Percentiles rank a stretch among this genome's conserved stretches.
These are phyloP conservation scores for Conchocele bisecta DNA, from an alignment of 2,888 invertebrate genomes.

Conservation along the genomic window DNA sequence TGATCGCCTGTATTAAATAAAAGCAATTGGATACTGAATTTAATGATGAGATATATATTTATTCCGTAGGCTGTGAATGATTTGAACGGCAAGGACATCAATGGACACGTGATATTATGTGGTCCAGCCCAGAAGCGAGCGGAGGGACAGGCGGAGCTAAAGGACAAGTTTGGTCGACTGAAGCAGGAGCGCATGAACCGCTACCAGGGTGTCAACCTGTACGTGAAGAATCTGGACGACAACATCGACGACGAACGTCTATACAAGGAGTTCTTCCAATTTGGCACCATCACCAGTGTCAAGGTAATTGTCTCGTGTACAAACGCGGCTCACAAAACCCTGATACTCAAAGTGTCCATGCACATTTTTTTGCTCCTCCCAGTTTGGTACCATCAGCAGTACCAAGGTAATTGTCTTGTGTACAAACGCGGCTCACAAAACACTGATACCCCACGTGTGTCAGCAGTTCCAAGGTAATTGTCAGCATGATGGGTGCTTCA, in stretches of 20 bases:
- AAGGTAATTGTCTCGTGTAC: too few species aligned
- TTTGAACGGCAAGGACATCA: conserved; percentile 90
- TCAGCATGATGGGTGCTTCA: too few species aligned
- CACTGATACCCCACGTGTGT: too few species aligned
- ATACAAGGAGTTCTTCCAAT: conserved; percentile 96
- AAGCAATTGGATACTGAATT: too few species aligned
- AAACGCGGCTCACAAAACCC: too few species aligned
- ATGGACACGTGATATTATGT: conserved; percentile 88
- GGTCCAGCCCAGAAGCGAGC: conserved; percentile 99
- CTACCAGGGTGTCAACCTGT: conserved; percentile 95
- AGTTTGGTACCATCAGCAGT: not conserved
- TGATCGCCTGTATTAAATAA: too few species aligned
- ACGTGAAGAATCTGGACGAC: conserved; percentile 99
- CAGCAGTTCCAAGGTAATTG: not conserved
- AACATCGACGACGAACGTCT: conserved; percentile 98
- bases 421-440: too few species aligned
- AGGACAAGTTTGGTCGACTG: conserved; percentile 96
- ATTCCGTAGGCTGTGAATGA: conserved; percentile 90
- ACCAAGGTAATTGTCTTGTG: too few species aligned
- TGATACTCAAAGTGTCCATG: too few species aligned
- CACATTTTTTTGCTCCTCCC: conserved; percentile 4
- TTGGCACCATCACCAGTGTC: conserved; percentile 98
- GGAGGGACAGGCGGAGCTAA: conserved; percentile 98
- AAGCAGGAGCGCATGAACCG: conserved; percentile 96
- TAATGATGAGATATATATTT: too few species aligned